Base-by-base conservation (phyloP, 2,797 vertebrate genomes). In the Myotis planiceps region DNA sequence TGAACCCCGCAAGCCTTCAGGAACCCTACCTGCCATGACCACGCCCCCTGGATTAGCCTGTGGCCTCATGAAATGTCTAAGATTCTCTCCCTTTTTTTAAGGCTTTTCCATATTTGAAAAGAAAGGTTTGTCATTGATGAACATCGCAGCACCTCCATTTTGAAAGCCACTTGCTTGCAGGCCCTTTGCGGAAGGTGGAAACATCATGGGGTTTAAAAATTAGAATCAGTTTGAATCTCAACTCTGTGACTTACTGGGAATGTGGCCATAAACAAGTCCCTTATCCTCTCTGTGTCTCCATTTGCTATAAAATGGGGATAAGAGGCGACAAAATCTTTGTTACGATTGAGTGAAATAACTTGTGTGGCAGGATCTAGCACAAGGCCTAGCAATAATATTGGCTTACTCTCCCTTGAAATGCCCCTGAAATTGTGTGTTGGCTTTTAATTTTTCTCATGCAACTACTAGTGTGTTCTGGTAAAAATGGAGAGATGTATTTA, bases 161-260 rank as follows among this genome's bases (percentile, higher is more conserved):
- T 72, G 80, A 75, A 95, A 83, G 76, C 29, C 37, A 25, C 32
- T 34, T 42, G 19, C 34, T 74, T 72, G 55, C 55, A 78, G 55
- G 78, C 37, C 58, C 23, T n/a, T 39, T 29, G 14, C 68, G 6
- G 3, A 0, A 18, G 23, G 51, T 4, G 1, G 16, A 27, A 53
- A 21, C 27, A 23, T 37, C 34, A 47, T 7, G 15, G 19, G 25
- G 19, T 51, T 89, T 32, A 66, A 47, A 89, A 85, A 32, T 6
- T 12, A 58, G 25, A 71, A 18, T 19, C 0, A 1, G 4, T n/a
- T 74, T 29, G 45, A 86, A 71, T 71, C 60, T 74, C 63, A 37
- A 14, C 29, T 68, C 71, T 53, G 55, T 37, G 37, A 32, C 7
- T 53, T 39, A 7, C 25, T 19, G 51, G 75, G 34, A 63, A 32